Percentiles rank a stretch among this genome's conserved stretches.
These are phyloP conservation scores for Tragelaphus strepsiceros DNA, from an alignment of 2,113 vertebrate genomes.

Conservation along the genomic window DNA sequence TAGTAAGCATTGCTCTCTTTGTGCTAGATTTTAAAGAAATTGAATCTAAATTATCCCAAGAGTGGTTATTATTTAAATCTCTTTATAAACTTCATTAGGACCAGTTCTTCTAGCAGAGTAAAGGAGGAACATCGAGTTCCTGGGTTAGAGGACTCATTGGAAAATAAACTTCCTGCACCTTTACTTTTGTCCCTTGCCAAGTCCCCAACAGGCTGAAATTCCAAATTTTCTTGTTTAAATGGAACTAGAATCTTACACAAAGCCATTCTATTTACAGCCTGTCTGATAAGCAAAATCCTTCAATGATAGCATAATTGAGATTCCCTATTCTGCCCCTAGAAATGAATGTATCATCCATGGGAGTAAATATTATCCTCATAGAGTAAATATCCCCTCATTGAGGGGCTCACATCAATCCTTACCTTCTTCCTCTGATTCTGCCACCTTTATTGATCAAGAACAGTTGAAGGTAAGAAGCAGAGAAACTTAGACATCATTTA, in stretches of 20 bases:
- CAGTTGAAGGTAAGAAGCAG: background rate
- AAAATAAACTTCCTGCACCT: conserved; percentile 6
- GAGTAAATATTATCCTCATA: background rate
- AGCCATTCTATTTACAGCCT: background rate
- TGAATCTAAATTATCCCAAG: background rate
- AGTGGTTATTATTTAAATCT: background rate
- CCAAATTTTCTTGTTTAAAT: background rate
- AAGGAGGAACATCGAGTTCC: background rate
- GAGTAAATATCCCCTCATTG: background rate
- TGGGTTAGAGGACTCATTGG: background rate
- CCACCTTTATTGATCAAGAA: background rate
- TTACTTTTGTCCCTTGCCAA: background rate
- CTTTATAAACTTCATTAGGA: background rate
- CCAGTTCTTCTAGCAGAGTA: background rate
- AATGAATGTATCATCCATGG: background rate
- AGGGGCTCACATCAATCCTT: background rate
- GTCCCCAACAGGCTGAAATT: background rate
- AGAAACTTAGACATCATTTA: background rate
- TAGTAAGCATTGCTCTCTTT: background rate
- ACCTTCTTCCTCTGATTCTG: background rate
- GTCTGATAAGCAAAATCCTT: background rate
- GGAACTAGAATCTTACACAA: background rate
- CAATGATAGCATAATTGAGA: background rate
- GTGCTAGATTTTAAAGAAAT: background rate
- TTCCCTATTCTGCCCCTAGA: background rate